Conservation (phyloP, 2,888 invertebrate genomes). For the Xestia ashworthii region DNA sequence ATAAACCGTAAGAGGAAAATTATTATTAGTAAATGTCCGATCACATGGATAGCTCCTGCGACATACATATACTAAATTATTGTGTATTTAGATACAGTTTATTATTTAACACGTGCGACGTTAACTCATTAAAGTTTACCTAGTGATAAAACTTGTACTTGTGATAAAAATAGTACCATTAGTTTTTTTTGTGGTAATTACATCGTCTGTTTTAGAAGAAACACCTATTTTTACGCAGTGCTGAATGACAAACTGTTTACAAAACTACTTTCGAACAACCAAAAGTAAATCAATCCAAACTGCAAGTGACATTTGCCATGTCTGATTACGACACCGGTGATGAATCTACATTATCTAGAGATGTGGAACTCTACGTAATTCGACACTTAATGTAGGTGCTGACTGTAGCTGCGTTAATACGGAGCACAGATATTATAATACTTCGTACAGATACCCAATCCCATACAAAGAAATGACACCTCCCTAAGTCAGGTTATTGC, state of each 20-base stretch:
- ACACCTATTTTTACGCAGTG: too few species aligned
- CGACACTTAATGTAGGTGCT: neutral
- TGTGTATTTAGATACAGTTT: neutral
- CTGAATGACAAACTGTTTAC: too few species aligned
- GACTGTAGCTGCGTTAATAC: neutral
- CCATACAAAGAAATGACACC: too few species aligned
- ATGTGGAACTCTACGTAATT: neutral
- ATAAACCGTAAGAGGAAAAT: too few species aligned
- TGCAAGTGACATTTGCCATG: neutral
- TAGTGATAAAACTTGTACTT: neutral
- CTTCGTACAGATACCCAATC: too few species aligned
- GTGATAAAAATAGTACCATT: neutral
- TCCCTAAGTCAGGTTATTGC: too few species aligned
- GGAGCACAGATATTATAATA: neutral
- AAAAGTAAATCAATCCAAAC: too few species aligned
- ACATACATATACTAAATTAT: neutral
- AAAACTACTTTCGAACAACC: too few species aligned
- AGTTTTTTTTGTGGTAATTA: neutral
- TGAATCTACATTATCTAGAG: too few species aligned
- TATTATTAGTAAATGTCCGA: too few species aligned
- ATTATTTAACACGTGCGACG: neutral
- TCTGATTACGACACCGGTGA: neutral
- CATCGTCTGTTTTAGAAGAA: neutral
- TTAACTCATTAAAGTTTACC: neutral
- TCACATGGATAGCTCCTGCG: too few species aligned